Conservation (phyloP, 2,888 invertebrate species). For the Eilema griseolum region DNA sequence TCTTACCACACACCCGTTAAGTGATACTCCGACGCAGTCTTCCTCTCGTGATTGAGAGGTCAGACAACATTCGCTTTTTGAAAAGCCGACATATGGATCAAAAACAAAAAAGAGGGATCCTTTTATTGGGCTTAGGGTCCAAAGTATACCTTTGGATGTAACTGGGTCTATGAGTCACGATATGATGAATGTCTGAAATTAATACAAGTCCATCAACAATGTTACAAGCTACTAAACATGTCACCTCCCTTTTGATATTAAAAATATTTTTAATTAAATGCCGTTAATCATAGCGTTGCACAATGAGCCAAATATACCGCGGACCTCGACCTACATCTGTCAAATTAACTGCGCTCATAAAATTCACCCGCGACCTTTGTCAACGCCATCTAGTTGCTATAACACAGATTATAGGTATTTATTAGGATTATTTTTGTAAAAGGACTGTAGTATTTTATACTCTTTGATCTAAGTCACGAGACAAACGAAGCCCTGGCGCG, state of each 20-base stretch:
- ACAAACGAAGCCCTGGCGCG: too few species aligned
- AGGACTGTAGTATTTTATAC: too few species aligned
- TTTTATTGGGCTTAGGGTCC: too few species aligned
- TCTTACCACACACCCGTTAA: too few species aligned
- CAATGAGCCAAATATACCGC: constrained; percentile 76
- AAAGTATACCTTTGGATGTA: too few species aligned
- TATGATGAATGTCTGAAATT: background rate
- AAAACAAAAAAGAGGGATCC: too few species aligned
- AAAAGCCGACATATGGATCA: too few species aligned
- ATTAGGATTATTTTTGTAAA: background rate
- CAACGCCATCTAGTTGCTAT: constrained; percentile 44
- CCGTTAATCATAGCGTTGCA: constrained; percentile 67
- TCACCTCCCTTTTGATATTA: background rate
- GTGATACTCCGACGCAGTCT: too few species aligned
- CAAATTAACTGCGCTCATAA: constrained; percentile 50
- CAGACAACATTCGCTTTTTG: too few species aligned
- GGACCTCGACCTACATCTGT: constrained; percentile 76
- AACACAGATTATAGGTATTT: constrained; percentile 18
- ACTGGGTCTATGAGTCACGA: too few species aligned
- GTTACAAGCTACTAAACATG: constrained; percentile 4
- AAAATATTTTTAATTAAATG: constrained; percentile 34
- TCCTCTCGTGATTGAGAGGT: too few species aligned
- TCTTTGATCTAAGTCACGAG: too few species aligned
- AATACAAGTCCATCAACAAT: background rate
- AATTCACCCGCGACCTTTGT: constrained; percentile 53